phyloP scores from a whole-genome alignment of 2,888 invertebrate genomes.

The Sicus ferrugineus region DNA sequence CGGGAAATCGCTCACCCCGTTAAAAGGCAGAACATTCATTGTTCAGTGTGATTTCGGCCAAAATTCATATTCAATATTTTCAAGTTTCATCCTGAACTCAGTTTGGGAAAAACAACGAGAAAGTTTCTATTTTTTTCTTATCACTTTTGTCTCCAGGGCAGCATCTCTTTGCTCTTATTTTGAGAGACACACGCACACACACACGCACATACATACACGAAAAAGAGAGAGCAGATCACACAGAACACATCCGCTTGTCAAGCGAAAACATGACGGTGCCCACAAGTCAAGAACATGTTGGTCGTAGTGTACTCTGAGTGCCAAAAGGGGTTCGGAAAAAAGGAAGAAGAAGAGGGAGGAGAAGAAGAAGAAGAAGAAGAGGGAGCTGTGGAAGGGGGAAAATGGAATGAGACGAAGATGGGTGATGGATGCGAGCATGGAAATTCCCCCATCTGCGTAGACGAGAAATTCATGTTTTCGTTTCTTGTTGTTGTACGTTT shows the following conservation, averaged over 20 bases:
- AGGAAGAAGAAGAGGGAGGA: background rate
- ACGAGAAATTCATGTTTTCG: too few relatives aligned
- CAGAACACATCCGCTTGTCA: conserved; percentile 6
- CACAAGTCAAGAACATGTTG: conserved; percentile 13
- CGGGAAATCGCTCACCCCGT: too few relatives aligned
- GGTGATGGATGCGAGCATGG: too few relatives aligned
- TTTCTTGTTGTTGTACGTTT: too few relatives aligned
- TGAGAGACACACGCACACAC: background rate
- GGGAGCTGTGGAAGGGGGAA: background rate
- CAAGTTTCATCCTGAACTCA: too few relatives aligned
- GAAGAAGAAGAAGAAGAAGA: background rate
- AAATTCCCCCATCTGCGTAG: too few relatives aligned
- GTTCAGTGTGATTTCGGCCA: too few relatives aligned
- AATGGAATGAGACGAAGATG: background rate
- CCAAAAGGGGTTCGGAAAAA: background rate
- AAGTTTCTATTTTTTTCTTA: too few relatives aligned
- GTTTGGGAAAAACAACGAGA: too few relatives aligned
- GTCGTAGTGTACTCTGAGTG: background rate
- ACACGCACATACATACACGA: background rate
- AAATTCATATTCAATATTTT: too few relatives aligned
- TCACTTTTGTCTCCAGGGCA: background rate
- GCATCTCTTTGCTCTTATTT: background rate
- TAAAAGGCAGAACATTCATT: too few relatives aligned
- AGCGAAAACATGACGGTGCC: background rate
- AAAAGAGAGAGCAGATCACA: too few relatives aligned